Conservation (phyloP, 2,113 vertebrate species). For the Aptenodytes forsteri region DNA sequence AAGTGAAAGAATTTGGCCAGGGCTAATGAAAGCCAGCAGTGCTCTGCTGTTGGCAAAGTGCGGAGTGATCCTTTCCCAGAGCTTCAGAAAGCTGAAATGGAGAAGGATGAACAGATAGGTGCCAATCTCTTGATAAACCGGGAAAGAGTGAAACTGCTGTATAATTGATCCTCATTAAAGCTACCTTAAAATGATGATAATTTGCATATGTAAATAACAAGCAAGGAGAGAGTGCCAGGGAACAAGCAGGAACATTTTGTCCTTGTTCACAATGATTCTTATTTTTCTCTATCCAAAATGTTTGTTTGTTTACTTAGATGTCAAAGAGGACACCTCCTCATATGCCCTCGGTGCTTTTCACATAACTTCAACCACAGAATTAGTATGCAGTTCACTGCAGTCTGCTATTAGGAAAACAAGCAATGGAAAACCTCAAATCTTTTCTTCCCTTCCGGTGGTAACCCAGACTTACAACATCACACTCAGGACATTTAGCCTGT, state of each 20-base stretch:
- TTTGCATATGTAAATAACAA: background rate
- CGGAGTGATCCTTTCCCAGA: background rate
- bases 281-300: conserved; percentile 3
- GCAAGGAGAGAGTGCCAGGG: background rate
- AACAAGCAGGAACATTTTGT: conserved; percentile 22
- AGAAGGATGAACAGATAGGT: background rate
- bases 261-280: background rate
- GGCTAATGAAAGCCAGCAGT: conserved; percentile 8
- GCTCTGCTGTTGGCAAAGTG: background rate
- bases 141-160: background rate
- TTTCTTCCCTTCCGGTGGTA: conserved; percentile 5
- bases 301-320: conserved; percentile 49
- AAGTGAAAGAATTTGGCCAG: conserved; percentile 40
- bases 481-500: background rate
- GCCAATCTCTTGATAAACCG: background rate
- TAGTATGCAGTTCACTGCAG: background rate
- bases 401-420: background rate
- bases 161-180: background rate
- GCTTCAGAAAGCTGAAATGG: background rate
- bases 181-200: background rate
- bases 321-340: conserved; percentile 38
- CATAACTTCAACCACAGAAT: background rate
- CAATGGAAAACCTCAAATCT: background rate
- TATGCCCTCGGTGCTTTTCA: background rate
- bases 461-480: background rate